Base-by-base conservation (phyloP, 2,113 vertebrate species). In the Pollimyrus isidori region DNA sequence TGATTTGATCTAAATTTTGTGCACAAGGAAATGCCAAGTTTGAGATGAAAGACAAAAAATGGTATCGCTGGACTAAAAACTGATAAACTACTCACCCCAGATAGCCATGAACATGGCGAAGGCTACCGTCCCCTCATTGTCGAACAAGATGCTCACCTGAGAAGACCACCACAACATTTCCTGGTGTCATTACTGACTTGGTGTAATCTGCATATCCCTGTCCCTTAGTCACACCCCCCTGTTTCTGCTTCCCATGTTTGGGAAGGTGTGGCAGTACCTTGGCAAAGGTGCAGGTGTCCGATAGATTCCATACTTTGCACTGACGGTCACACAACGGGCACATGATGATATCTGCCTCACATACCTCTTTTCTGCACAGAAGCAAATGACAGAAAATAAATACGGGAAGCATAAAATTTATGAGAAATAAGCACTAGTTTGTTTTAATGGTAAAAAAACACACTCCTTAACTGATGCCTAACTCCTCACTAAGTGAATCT, bases 91-190 rank as follows among this genome's bases (percentile, higher is more conserved):
- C 97, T 95, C 94, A 99, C 98, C 98, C 98, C 98, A 99, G 88
- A 99, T 88, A 0, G 98, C 97, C 98, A 99, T 99, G 92, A 97
- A 95, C 76, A 99, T 97, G 11, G 98, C 97, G 65, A 99, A 99
- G 26, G 94, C 5, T 69, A 99, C 97, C 0, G 98, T 99, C 42
- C 96, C 96, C 88, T 97, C 97, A 19, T 99, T 99, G 94, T 99
- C 98, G 86, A 99, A 97, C 87, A 98, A 94, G 90, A 97, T 97
- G 7, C 97, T 99, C 91, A 98, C 91, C 98, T 99, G 93, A 52
- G 88, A 42, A 76, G 3, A 84, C 49, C 4, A 10, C 39, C 50
- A 53, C 85, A 87, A 10, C 17, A 35, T 53, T 53, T 35, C 11
- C 17, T 7, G 11, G n/a, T 7, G 23, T 30, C 26, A 46, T 52